Percentiles rank a stretch among this genome's conserved stretches.
These are phyloP conservation scores for Tenebrosternarchus preto DNA, from an alignment of 2,113 vertebrate species.

Conservation along the genomic window DNA sequence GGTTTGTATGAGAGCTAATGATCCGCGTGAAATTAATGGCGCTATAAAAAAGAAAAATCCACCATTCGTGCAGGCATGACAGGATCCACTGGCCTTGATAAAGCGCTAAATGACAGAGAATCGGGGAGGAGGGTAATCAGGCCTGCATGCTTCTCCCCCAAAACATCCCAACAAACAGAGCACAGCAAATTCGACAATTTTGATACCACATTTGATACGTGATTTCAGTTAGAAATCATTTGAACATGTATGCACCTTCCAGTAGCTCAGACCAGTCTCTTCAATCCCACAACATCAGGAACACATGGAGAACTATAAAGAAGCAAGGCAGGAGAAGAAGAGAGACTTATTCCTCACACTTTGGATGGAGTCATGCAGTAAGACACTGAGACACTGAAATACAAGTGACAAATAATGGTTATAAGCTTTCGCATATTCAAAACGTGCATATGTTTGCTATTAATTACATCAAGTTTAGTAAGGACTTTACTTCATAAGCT, in stretches of 20 bases:
- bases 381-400: too few relatives aligned
- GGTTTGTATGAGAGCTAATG: conserved; percentile 92
- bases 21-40: conserved; percentile 96
- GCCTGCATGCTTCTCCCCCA: conserved; percentile 13
- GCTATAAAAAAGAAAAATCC: conserved; percentile 97
- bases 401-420: too few relatives aligned
- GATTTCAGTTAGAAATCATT: conserved; percentile 26
- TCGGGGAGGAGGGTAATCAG: conserved; percentile 74
- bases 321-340: not conserved
- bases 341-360: not conserved
- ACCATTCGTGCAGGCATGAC: conserved; percentile 79
- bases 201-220: not conserved
- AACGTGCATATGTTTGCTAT: not conserved
- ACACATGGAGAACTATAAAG: not conserved
- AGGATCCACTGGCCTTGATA: conserved; percentile 86
- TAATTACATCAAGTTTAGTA: not conserved
- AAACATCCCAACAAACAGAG: conserved; percentile 37
- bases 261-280: not conserved
- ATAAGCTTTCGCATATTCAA: not conserved
- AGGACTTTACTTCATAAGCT: not conserved
- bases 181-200: conserved; percentile 12
- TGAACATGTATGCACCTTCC: conserved; percentile 10
- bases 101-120: conserved; percentile 87
- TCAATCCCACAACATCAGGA: not conserved
- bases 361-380: too few relatives aligned